Percentiles rank a stretch among this genome's conserved stretches.
Conservation (phyloP, 2,888 invertebrate species). For the Acanthosepion pharaonis region DNA sequence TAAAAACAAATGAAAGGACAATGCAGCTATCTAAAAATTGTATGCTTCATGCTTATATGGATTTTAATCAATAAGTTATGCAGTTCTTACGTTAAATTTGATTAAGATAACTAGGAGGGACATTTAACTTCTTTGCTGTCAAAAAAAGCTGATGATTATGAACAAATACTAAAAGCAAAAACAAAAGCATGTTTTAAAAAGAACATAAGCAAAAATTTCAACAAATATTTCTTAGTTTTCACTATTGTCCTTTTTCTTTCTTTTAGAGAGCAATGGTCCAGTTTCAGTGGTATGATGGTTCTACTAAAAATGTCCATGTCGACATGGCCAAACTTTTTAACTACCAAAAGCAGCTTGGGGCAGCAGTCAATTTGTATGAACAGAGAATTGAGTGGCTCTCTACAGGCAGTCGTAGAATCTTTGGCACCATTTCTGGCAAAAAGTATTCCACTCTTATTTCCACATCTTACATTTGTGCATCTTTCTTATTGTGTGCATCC, state of each 20-base stretch:
- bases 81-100: too few species aligned
- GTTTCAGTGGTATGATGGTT: conserved; percentile 75
- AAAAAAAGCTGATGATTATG: neutral
- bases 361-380: conserved; percentile 72
- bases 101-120: too few species aligned
- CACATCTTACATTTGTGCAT: too few species aligned
- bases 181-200: too few species aligned
- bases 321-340: conserved; percentile 74
- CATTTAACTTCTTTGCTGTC: neutral
- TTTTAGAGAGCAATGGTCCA: conserved; percentile 74
- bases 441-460: conserved; percentile 63
- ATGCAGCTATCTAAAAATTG: too few species aligned
- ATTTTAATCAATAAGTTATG: too few species aligned
- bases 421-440: conserved; percentile 73
- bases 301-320: conserved; percentile 74
- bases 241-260: neutral
- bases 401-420: conserved; percentile 71
- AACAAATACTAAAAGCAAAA: too few species aligned
- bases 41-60: too few species aligned
- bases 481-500: too few species aligned
- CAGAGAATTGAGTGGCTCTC: conserved; percentile 74
- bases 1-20: too few species aligned
- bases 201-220: too few species aligned
- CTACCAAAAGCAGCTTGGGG: conserved; percentile 74
- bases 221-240: too few species aligned